These are phyloP conservation scores for Romanomermis culicivorax DNA, from an alignment of 2,888 invertebrate genomes.

Conservation along the genomic window DNA sequence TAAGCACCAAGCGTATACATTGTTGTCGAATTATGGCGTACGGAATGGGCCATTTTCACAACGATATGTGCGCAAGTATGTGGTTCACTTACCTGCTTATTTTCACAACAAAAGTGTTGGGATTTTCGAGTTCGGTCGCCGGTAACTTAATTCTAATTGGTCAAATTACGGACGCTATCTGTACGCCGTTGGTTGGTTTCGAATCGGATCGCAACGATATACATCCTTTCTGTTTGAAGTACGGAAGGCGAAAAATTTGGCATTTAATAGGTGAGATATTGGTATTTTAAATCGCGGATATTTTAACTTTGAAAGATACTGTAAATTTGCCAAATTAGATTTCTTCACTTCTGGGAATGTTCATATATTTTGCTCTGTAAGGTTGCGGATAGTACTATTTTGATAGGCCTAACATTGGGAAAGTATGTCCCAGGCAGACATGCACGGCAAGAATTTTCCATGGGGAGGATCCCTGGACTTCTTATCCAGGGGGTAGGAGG, in stretches of 20 bases:
- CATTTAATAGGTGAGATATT: slow-evolving; percentile 53
- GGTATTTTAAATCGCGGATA: too few species aligned
- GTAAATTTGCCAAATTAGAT: too few species aligned
- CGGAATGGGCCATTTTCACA: slow-evolving; percentile 62
- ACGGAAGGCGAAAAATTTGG: slow-evolving; percentile 67
- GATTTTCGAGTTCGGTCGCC: slow-evolving; percentile 15
- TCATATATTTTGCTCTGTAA: slow-evolving; percentile 13
- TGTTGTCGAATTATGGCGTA: slow-evolving; percentile 21
- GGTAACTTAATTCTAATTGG: slow-evolving; percentile 52
- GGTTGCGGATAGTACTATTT: too few species aligned
- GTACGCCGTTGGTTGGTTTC: slow-evolving; percentile 66
- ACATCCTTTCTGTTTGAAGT: slow-evolving; percentile 39
- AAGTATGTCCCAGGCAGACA: too few species aligned
- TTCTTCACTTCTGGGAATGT: too few species aligned
- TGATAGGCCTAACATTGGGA: too few species aligned
- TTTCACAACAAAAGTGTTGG: slow-evolving; percentile 44
- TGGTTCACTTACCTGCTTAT: slow-evolving; percentile 80
- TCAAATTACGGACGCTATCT: slow-evolving; percentile 55
- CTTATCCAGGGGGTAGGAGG: too few species aligned
- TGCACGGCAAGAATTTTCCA: too few species aligned
- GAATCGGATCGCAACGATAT: slow-evolving; percentile 47
- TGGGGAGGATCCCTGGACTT: too few species aligned
- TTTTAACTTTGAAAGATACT: slow-evolving; percentile 10
- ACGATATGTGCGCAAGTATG: slow-evolving; percentile 74
- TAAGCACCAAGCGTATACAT: too few species aligned